These are phyloP conservation scores for Tympanuchus pallidicinctus DNA, from an alignment of 2,113 vertebrate species.

Conservation along the genomic window DNA sequence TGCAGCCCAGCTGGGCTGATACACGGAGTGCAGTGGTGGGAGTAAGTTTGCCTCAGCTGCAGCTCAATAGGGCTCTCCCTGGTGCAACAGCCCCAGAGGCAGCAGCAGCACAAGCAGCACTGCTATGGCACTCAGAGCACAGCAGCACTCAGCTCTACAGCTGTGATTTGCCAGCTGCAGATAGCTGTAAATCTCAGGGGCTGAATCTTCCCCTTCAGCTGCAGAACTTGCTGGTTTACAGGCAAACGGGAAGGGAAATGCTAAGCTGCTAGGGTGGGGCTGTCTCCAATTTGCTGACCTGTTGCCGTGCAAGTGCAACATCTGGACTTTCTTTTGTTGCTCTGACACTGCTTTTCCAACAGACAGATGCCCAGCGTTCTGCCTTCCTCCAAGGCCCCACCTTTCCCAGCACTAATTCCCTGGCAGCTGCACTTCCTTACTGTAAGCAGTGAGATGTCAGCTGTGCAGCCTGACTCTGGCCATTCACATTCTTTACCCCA, in stretches of 20 bases:
- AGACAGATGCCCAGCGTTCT: background rate
- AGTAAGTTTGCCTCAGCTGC: background rate
- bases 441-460: background rate
- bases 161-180: background rate
- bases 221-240: background rate
- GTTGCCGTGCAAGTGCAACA: constrained; percentile 3
- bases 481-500: background rate
- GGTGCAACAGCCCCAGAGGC: background rate
- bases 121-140: background rate
- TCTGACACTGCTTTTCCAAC: constrained; percentile 51
- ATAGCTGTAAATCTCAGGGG: background rate
- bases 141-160: background rate
- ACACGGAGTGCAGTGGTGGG: background rate
- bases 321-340: constrained; percentile 56
- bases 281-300: background rate
- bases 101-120: background rate
- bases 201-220: background rate
- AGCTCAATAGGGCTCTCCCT: background rate
- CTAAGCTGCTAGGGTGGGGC: constrained; percentile 20
- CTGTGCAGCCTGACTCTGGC: fast-evolving
- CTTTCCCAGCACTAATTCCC: background rate
- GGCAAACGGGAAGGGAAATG: constrained; percentile 11
- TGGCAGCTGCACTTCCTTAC: background rate
- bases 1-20: background rate
- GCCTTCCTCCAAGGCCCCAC: background rate